Base-by-base conservation (phyloP, 2,888 invertebrate species). In the Oscheius sp. region DNA sequence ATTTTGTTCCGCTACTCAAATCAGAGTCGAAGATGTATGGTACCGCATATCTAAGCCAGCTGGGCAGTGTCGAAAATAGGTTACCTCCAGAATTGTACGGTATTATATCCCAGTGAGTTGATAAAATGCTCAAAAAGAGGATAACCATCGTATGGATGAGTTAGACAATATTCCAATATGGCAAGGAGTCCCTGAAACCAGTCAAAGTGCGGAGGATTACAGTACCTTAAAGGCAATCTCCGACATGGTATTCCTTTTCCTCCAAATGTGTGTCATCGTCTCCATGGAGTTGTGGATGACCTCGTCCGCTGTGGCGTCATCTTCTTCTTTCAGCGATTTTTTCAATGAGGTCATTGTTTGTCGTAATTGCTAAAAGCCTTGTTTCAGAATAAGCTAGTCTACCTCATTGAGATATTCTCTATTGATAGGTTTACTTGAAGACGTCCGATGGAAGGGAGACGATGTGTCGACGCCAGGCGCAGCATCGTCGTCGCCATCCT, bases 21-120 rank as follows among this genome's bases (percentile, higher is more conserved):
- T 88, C 88, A 63, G 86, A 86, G 64, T 88, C 88, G 75, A 82
- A 88, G 56, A 88, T 78, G 70, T 82, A 79, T 6, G 85, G 66
- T 23, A 72, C 72, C 0, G 72, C 56, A 23, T 59, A 69, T 43
- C 52, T 72, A 45, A 13, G n/a, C n/a, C n/a, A n/a, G n/a, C n/a
- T n/a, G n/a, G n/a, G n/a, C n/a, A n/a, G n/a, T n/a, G 13, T 27
- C 18, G 16, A 43, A 1, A 6, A 43, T 0, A 12, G 1, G 21
- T 70, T 27, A 75, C 75, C 70, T 76, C 78, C 78, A 78, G 55
- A 78, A 78, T 43, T 72, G 72, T 1, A 81, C 81, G 7, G 81
- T 79, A 56, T 76, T 76, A 56, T 71, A 81, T 35, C 81, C 87
- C 25, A 87, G 78, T 16, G 81, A 75, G 58, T 78, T 74, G 53